Conservation (phyloP, 2,888 invertebrate species). For the Heliconius cydno region DNA sequence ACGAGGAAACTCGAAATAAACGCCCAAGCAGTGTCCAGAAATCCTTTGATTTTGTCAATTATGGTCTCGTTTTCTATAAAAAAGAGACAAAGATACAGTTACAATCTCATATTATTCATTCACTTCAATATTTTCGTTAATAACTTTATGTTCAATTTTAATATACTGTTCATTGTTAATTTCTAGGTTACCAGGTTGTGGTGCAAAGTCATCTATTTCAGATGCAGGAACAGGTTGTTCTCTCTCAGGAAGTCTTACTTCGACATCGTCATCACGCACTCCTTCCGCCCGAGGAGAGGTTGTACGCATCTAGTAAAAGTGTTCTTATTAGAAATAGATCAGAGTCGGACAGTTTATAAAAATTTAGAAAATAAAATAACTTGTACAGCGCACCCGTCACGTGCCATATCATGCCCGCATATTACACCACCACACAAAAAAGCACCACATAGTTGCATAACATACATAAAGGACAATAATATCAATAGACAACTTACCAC, state of each 20-base stretch:
- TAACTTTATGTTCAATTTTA: not conserved
- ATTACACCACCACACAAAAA: not conserved
- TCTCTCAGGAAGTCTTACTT: slow-evolving; percentile 52
- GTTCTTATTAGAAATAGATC: not conserved
- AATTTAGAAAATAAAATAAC: not conserved
- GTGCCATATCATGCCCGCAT: not conserved
- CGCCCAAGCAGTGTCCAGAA: slow-evolving; percentile 84
- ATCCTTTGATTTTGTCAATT: slow-evolving; percentile 74
- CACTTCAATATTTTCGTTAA: not conserved
- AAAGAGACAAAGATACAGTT: slow-evolving; percentile 16
- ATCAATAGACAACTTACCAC: not conserved
- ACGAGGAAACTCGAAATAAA: slow-evolving; percentile 91
- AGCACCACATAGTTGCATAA: slow-evolving; percentile 9
- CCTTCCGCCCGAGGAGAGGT: slow-evolving; percentile 49
- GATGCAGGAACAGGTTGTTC: slow-evolving; percentile 57
- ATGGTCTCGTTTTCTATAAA: slow-evolving; percentile 67
- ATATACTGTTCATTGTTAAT: not conserved
- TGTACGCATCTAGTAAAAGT: slow-evolving; percentile 38
- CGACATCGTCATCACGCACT: slow-evolving; percentile 52
- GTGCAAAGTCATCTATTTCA: slow-evolving; percentile 65
- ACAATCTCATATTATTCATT: not conserved
- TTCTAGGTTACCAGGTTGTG: slow-evolving; percentile 58
- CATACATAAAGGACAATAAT: not conserved
- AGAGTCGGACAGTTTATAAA: not conserved
- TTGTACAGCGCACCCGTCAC: not conserved